Base-by-base conservation (phyloP, 2,888 invertebrate genomes). In the Adela reaumurella region DNA sequence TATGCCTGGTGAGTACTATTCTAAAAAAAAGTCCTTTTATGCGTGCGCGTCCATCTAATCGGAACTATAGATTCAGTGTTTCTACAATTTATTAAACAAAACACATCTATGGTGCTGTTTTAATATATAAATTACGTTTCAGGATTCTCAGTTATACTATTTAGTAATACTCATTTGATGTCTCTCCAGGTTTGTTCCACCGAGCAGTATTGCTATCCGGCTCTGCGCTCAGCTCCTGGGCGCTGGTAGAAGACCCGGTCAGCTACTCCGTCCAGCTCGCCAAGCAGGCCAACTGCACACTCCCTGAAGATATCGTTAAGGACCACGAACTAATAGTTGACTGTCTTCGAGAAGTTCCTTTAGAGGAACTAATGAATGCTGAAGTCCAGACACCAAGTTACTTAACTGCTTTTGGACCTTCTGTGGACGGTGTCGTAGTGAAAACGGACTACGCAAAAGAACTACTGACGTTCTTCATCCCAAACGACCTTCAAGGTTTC, bases 391-490 rank as follows among this genome's bases (percentile, higher is more conserved):
- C 91, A 4, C 92, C 92, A 1, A 89, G 89, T 49, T 92, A 91
- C 64, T 72, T 93, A 46, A 91, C 89, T 54, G 88, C 92, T 1
- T 97, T 96, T 61, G 97, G 96, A 0, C 96, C 96, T 1, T 93
- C 94, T 59, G 92, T 95, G 43, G 96, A 96, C 64, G 95, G 94
- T 47, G 94, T 96, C 49, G 94, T 97, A 51, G 94, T 97, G 56
- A 89, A 91, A 72, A 87, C 91, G 28, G 92, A 92, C 66, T 90
- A 91, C 62, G 90, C 91, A 47, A 91, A 91, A 65, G 89, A 90
- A 62, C 73, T 89, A 8, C 77, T 89, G 17, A 88, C 89, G 6
- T 89, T 85, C 62, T 85, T 89, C 63, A 83, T 83, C 55, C 85
- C 86, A 0, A 84, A 85, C 51, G 86, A 85, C 56, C 74, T 85